These are phyloP conservation scores for Ypsolopha scabrella DNA, from an alignment of 2,888 invertebrate species.

Conservation along the genomic window DNA sequence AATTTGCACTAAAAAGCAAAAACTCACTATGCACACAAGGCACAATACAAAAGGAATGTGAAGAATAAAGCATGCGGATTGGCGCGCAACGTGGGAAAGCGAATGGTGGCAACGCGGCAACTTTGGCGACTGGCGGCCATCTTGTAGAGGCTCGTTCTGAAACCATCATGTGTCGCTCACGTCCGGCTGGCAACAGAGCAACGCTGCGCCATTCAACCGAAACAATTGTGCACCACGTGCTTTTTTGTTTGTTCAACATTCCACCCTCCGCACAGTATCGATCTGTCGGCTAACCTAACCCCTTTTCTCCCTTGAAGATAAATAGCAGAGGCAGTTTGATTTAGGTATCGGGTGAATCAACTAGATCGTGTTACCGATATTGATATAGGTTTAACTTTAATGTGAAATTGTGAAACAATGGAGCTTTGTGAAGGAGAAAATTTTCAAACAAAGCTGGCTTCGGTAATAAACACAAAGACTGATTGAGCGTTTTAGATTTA, in stretches of 20 bases:
- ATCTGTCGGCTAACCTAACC: conserved; percentile 22
- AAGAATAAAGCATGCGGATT: conserved; percentile 15
- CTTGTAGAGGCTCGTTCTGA: conserved; percentile 52
- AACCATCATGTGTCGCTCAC: conserved; percentile 54
- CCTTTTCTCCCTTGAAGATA: conserved; percentile 8
- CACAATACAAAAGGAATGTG: conserved; percentile 51
- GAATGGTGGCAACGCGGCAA: conserved; percentile 53
- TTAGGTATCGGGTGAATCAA: not conserved
- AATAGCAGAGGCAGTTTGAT: not conserved
- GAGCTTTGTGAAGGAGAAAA: not conserved
- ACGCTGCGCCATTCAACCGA: conserved; percentile 47
- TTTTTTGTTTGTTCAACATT: conserved; percentile 60
- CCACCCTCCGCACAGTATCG: conserved; percentile 36
- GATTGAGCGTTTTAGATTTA: no score
- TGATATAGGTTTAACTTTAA: not conserved
- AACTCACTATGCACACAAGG: conserved; percentile 29
- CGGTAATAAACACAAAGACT: not conserved
- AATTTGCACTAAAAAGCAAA: conserved; percentile 32
- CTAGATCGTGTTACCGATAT: not conserved
- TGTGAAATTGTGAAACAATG: conserved; percentile 1
- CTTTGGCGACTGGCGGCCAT: conserved; percentile 65
- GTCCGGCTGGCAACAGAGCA: conserved; percentile 56
- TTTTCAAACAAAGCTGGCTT: not conserved
- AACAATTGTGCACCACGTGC: conserved; percentile 60
- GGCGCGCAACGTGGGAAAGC: conserved; percentile 64